Percentiles rank a stretch among this genome's conserved stretches.
phyloP scores from a whole-genome alignment of 2,113 vertebrate species.

The Dolichallabes microphthalmus region DNA sequence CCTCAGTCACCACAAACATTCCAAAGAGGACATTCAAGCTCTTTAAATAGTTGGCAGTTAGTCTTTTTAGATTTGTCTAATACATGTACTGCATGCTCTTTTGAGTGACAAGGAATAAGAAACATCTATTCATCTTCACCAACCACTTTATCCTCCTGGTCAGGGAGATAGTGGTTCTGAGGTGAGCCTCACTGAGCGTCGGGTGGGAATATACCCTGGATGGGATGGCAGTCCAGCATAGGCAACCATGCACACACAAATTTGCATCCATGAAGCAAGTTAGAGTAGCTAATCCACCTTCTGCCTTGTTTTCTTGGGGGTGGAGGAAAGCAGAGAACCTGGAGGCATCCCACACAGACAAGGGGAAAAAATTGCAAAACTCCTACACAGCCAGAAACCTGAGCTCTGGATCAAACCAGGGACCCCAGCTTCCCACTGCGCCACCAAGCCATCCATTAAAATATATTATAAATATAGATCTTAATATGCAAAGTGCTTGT shows the following conservation, averaged over 20 bases:
- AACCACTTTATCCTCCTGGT: background rate
- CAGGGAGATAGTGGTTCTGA: background rate
- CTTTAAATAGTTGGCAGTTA: background rate
- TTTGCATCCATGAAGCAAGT: background rate
- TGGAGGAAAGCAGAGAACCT: background rate
- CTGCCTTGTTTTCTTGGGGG: background rate
- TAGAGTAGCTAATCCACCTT: background rate
- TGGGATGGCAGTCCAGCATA: background rate
- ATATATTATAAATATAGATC: constrained; percentile 1
- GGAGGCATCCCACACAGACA: background rate
- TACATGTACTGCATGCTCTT: background rate
- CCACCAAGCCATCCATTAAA: background rate
- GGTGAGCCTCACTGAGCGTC: background rate
- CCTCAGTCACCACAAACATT: no score
- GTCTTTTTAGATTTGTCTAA: background rate
- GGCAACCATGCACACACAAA: background rate
- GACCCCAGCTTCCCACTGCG: background rate
- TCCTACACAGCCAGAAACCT: constrained; percentile 3
- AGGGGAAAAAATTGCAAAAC: background rate
- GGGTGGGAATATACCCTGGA: background rate
- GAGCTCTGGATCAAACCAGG: background rate
- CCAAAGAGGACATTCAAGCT: background rate
- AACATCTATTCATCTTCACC: background rate
- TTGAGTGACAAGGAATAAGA: background rate
- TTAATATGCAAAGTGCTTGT: constrained; percentile 21